These are phyloP conservation scores for Drosophila ananassae DNA, from an alignment of 1,140 invertebrate species.

Conservation along the genomic window DNA sequence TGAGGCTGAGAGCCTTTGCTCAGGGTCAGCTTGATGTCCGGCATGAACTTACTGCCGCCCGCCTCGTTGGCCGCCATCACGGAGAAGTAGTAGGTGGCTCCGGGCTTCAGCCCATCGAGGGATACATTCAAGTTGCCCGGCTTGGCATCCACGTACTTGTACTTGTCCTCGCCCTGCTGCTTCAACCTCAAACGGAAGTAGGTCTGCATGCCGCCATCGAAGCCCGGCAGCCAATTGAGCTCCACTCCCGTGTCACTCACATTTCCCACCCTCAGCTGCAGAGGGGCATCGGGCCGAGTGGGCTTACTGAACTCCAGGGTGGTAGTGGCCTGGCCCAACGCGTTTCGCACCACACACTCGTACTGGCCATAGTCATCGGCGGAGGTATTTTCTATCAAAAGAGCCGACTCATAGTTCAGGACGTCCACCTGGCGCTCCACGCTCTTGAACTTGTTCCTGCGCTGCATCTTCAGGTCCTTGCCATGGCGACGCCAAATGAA, in stretches of 20 bases:
- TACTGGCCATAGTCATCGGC: slow-evolving; percentile 95
- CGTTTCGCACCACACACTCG: slow-evolving; percentile 95
- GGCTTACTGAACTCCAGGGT: slow-evolving; percentile 92
- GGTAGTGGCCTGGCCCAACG: slow-evolving; percentile 91
- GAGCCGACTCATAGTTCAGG: slow-evolving; percentile 89
- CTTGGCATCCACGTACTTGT: slow-evolving; percentile 91
- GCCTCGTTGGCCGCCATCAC: slow-evolving; percentile 94
- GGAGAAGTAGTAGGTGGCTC: slow-evolving; percentile 94
- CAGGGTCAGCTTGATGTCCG: slow-evolving; percentile 90
- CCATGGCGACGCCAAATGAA: slow-evolving; percentile 93
- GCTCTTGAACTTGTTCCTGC: slow-evolving; percentile 71
- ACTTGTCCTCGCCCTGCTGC: slow-evolving; percentile 85
- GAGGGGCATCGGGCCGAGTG: slow-evolving; percentile 93
- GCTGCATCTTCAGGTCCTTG: slow-evolving; percentile 74
- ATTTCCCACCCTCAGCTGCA: slow-evolving; percentile 90
- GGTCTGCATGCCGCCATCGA: slow-evolving; percentile 95
- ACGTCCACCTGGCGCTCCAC: slow-evolving; percentile 79
- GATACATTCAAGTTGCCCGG: slow-evolving; percentile 89
- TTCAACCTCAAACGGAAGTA: slow-evolving; percentile 91
- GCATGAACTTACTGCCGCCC: slow-evolving; percentile 92
- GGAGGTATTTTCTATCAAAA: slow-evolving; percentile 92
- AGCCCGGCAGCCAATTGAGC: slow-evolving; percentile 95
- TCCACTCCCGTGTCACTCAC: slow-evolving; percentile 93
- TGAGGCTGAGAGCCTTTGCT: slow-evolving; percentile 85
- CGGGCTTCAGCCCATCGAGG: slow-evolving; percentile 89